Conservation (phyloP, 2,797 vertebrate genomes). For the Paedocypris micromegethes region DNA sequence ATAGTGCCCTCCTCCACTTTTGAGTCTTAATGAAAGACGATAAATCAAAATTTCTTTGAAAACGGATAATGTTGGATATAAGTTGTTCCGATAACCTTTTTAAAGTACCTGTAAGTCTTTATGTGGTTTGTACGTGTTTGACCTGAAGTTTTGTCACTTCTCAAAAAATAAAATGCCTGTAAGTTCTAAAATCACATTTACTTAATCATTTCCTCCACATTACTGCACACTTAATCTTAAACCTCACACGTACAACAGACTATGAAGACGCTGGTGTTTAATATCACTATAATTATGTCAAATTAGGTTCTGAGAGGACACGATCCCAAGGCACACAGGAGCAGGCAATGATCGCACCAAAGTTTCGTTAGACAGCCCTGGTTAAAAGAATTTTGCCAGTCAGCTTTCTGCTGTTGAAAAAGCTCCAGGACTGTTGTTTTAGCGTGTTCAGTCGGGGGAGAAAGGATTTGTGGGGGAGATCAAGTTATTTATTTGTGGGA, state of each 20-base stretch:
- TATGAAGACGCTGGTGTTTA: background rate
- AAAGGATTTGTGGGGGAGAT: constrained; percentile 72
- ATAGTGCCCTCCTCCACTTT: no score
- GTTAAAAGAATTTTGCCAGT: constrained; percentile 70
- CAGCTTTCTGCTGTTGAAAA: constrained; percentile 73
- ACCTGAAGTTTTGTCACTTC: no score
- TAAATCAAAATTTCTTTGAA: no score
- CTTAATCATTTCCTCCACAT: no score
- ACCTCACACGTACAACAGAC: background rate
- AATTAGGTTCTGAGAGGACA: constrained; percentile 25
- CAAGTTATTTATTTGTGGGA: constrained; percentile 73
- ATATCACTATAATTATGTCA: constrained; percentile 35
- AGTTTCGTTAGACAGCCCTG: constrained; percentile 58
- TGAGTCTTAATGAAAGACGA: no score
- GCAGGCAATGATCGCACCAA: constrained; percentile 60
- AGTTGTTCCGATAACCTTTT: no score
- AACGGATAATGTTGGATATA: no score
- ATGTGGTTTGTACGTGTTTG: no score
- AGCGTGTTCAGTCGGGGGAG: constrained; percentile 66
- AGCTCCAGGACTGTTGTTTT: constrained; percentile 68
- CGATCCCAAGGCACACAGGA: constrained; percentile 59
- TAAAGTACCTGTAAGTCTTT: no score
- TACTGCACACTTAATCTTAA: background rate
- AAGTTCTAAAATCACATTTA: no score
- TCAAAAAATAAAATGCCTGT: no score